Evolutionary conservation across 2,113 vertebrate genomes (phyloP).

Genomic region (Daphoenositta chrysoptera): DNA sequence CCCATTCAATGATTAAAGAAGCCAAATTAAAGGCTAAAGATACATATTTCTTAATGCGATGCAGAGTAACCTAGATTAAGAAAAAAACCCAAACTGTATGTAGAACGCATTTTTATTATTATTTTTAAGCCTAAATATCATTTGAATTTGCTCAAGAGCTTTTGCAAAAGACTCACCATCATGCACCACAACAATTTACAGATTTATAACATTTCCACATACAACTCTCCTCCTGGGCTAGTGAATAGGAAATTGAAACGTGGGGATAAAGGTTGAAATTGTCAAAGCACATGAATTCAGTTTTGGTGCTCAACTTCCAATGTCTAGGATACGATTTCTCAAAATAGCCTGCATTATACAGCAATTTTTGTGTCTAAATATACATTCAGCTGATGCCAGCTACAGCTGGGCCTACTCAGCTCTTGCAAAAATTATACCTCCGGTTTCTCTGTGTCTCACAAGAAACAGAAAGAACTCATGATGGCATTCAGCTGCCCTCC

Average conservation of each 20-base stretch:
- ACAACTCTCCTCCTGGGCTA: neutral
- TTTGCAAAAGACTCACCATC: neutral
- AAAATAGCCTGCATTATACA: constrained; percentile 11
- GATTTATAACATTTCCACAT: neutral
- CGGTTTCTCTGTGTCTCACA: neutral
- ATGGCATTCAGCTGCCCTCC: neutral
- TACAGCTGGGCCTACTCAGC: neutral
- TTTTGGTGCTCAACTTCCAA: neutral
- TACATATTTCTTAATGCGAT: neutral
- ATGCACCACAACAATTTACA: neutral
- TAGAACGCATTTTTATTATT: neutral
- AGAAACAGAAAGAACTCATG: neutral
- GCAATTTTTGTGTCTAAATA: constrained; percentile 14
- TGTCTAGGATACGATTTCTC: neutral
- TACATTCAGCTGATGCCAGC: constrained; percentile 13
- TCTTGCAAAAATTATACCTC: neutral
- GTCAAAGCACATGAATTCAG: neutral
- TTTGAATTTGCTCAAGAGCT: neutral
- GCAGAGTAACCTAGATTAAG: neutral
- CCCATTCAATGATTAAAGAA: neutral
- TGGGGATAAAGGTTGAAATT: neutral
- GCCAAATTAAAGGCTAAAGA: neutral
- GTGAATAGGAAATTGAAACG: neutral
- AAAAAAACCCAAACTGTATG: neutral
- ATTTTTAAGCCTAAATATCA: neutral